phyloP scores from a whole-genome alignment of 2,797 vertebrate genomes.

The Anguilla megastoma region DNA sequence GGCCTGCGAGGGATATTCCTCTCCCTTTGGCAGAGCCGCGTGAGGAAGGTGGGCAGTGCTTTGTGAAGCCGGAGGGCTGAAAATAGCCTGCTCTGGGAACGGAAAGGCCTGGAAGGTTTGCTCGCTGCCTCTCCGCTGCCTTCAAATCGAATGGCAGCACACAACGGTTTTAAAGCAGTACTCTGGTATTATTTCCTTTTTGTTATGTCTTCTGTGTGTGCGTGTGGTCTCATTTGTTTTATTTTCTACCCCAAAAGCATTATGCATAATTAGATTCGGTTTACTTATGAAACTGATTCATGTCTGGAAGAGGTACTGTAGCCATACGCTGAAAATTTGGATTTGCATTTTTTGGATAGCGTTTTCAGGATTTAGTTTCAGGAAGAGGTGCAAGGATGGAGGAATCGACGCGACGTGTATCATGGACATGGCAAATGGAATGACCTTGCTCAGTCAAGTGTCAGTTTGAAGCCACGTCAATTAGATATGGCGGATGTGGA shows the following conservation, averaged over 20 bases:
- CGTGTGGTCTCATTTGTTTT: background rate
- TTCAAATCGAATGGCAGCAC: background rate
- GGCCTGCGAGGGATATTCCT: conserved; percentile 40
- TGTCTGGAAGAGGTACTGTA: background rate
- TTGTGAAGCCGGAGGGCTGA: conserved; percentile 23
- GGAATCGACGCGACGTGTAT: too few relatives aligned
- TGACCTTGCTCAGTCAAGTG: too few relatives aligned
- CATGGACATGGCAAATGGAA: too few relatives aligned
- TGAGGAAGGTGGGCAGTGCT: conserved; percentile 26
- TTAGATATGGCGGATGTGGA: too few relatives aligned
- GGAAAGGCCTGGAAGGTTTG: background rate
- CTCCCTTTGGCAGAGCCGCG: conserved; percentile 27
- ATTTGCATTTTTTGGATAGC: background rate
- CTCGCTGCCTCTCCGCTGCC: background rate
- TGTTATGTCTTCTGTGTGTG: background rate
- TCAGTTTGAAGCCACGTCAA: too few relatives aligned
- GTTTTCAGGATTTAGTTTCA: background rate
- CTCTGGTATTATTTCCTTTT: background rate
- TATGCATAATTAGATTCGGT: background rate
- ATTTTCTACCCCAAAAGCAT: background rate
- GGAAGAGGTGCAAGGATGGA: too few relatives aligned
- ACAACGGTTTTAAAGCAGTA: background rate
- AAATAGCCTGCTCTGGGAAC: conserved; percentile 22
- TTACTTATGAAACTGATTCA: background rate
- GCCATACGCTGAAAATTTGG: background rate